These are phyloP conservation scores for Hippocampus comes DNA, from an alignment of 2,113 vertebrate genomes.

Conservation along the genomic window DNA sequence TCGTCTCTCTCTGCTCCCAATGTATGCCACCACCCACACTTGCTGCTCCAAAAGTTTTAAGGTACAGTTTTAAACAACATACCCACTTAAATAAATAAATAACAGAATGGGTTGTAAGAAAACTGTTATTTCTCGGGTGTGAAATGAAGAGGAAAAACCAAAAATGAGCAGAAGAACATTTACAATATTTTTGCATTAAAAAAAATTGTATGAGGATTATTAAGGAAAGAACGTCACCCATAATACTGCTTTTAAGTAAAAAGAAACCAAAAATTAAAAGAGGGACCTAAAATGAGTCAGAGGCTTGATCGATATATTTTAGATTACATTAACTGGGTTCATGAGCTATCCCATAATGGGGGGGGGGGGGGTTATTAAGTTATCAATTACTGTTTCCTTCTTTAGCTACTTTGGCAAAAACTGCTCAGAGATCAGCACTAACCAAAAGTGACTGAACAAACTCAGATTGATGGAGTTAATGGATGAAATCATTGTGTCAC, in stretches of 20 bases:
- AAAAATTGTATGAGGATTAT: not conserved
- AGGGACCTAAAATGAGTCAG: not conserved
- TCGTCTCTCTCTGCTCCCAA: too few species aligned
- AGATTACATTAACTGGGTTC: not conserved
- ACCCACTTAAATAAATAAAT: too few species aligned
- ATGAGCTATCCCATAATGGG: not conserved
- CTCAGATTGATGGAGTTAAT: constrained; percentile 63
- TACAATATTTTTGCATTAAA: too few species aligned
- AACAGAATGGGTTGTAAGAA: too few species aligned
- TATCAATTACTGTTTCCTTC: constrained; percentile 33
- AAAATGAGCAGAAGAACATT: too few species aligned
- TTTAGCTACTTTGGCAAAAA: constrained; percentile 32
- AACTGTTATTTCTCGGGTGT: too few species aligned
- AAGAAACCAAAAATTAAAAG: not conserved
- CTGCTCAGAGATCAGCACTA: constrained; percentile 46
- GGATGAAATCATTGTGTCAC: constrained; percentile 44
- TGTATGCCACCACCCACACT: too few species aligned
- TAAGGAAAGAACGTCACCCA: too few species aligned
- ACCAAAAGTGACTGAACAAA: constrained; percentile 58
- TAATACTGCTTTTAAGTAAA: not conserved
- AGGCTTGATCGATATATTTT: not conserved
- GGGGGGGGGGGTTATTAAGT: not conserved
- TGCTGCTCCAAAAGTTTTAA: too few species aligned
- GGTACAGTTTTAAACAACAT: too few species aligned
- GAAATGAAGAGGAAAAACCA: not conserved